Conservation (phyloP, 2,113 vertebrate species). For the Thermophis baileyi region DNA sequence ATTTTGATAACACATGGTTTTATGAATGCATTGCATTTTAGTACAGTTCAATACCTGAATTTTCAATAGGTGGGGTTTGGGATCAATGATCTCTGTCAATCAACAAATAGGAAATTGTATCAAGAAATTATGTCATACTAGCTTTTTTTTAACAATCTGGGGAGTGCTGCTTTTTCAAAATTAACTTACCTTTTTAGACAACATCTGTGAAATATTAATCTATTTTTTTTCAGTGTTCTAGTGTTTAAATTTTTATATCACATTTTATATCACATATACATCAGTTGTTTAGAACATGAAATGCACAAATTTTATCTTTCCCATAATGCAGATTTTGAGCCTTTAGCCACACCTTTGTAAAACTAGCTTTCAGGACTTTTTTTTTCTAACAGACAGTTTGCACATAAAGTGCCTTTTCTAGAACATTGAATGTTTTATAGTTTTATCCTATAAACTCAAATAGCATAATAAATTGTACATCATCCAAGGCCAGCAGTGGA, state of each 20-base stretch:
- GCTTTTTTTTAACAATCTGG: background rate
- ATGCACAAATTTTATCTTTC: conserved; percentile 5
- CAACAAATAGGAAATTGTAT: background rate
- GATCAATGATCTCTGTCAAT: background rate
- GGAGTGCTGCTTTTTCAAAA: background rate
- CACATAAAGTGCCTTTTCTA: conserved; percentile 19
- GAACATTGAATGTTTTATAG: conserved; percentile 43
- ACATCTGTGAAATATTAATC: background rate
- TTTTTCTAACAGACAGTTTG: conserved; percentile 37
- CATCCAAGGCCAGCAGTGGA: conserved; percentile 29
- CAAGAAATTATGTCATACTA: background rate
- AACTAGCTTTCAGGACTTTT: rapidly evolving
- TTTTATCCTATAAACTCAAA: conserved; percentile 37
- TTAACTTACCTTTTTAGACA: background rate
- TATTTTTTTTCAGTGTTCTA: conserved; percentile 25
- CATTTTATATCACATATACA: background rate
- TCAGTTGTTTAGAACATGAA: conserved; percentile 6
- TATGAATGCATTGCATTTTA: background rate
- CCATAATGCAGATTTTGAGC: conserved; percentile 13
- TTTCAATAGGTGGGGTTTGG: background rate
- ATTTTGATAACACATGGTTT: background rate
- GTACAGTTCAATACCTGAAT: background rate
- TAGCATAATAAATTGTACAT: conserved; percentile 38
- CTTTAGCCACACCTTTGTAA: background rate
- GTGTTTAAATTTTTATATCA: background rate